Evolutionary conservation across 2,888 invertebrate species (phyloP), one percentile per base, ranked within the genome.

Genomic region (Meiosimyza platycephala): DNA sequence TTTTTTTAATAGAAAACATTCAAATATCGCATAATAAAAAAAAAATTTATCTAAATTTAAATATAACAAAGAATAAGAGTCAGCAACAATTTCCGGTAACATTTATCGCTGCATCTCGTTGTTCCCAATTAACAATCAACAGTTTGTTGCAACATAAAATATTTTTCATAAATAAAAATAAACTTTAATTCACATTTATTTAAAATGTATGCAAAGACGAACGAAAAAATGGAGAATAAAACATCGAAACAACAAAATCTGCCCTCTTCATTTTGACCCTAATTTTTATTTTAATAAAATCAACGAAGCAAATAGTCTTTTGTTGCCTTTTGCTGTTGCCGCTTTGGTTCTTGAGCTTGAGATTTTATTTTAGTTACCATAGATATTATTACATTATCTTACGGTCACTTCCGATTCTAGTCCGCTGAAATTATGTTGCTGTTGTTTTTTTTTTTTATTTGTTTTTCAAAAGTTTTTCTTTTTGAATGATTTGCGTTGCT

Each of bases 291-390:
- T 9, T 74, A 73, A 75, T 73, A 75, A 75, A 75, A 67, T 60
- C 77, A 77, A 68, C 75, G 75, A 77, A 74, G 72, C 77, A 75
- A 72, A 74, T 77, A 77, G 76, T 73, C 74, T 75, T 75, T 75
- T 74, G 77, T 73, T 75, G 76, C 76, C 72, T 75, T 52, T 52
- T 11, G n/a, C 15, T 9, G 13, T 69, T 60, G 6, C 48, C 12
- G n/a, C 3, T n/a, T 57, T 13, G 7, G 22, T 13, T 69, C 33
- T 16, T 48, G 3, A 28, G 18, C 22, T 40, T 48, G 12, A 18
- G 22, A 9, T 9, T 40, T 40, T 40, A 9, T 40, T 40, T 40
- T 40, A 40, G 40, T 40, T 40, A 40, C 40, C 40, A 40, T 9
- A 9, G 40, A 9, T 40, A 40, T 40, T 40, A 40, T 40, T 40